phyloP scores from a whole-genome alignment of 1,140 invertebrate genomes.

The Plectus sambesii region DNA sequence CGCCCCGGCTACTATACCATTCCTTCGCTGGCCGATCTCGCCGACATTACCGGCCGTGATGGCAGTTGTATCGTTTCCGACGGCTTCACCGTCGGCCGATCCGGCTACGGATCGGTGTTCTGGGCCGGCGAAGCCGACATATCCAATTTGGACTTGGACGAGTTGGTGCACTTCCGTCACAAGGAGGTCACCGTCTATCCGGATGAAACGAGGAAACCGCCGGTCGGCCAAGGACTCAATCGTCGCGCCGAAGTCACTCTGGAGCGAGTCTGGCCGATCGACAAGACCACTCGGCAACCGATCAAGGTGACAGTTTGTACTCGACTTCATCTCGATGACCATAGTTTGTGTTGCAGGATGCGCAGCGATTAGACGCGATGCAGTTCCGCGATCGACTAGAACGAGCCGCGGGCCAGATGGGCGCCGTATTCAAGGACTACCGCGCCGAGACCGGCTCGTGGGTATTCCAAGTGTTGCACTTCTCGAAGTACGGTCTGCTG shows the following conservation, averaged over 20 bases:
- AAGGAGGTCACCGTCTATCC: constrained; percentile 59
- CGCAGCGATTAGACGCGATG: constrained; percentile 63
- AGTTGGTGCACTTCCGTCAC: constrained; percentile 54
- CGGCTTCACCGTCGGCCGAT: constrained; percentile 69
- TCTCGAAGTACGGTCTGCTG: constrained; percentile 85
- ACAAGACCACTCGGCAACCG: constrained; percentile 65
- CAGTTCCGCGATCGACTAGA: constrained; percentile 77
- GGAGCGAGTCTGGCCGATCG: constrained; percentile 82
- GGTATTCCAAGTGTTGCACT: constrained; percentile 73
- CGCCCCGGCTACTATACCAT: constrained; percentile 73
- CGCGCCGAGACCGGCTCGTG: constrained; percentile 85
- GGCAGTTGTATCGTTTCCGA: constrained; percentile 68
- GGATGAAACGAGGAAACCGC: constrained; percentile 59
- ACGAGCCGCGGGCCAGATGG: constrained; percentile 68
- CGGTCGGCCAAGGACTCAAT: constrained; percentile 74
- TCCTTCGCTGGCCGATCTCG: constrained; percentile 65
- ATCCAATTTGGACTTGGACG: constrained; percentile 30
- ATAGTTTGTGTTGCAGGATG: constrained; percentile 50
- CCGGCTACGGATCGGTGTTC: constrained; percentile 80
- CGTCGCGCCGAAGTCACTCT: constrained; percentile 76
- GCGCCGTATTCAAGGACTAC: constrained; percentile 83
- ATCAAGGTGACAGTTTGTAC: constrained; percentile 56
- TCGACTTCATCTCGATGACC: not conserved
- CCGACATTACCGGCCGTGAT: constrained; percentile 56
- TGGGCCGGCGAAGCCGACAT: constrained; percentile 54